Base-by-base conservation (phyloP, 2,888 invertebrate genomes). In the Thera britannica region DNA sequence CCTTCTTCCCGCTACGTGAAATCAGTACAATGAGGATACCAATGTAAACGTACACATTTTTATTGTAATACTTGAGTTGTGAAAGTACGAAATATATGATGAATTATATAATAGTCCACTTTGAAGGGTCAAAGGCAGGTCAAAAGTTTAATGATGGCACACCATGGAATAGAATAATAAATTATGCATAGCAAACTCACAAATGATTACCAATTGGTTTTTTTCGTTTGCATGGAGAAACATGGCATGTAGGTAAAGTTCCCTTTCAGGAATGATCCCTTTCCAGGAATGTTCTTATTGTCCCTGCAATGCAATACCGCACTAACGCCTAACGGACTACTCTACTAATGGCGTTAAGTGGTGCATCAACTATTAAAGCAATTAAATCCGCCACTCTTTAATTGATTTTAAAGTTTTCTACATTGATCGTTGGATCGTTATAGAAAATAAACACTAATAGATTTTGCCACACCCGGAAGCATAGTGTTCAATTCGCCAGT, bases 1-100 rank as follows among this genome's bases (percentile, higher is more conserved):
- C 61, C 75, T 70, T 77, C 75, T 74, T 75, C 48, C 64, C 75
- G 75, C 75, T 70, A 63, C 70, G 68, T 74, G 70, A 72, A 74
- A 68, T 73, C 68, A 54, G 41, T 52, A 70, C 65, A 64, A 71
- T 66, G 34, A 54, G 49, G 56, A 72, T 71, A 68, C 62, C 60
- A 67, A 62, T 44, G 41, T 58, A 44, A 66, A 66, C 49, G 41
- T 54, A 38, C 12, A 7, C 41, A 8, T 23, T 8, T 52, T 5
- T 8, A 52, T 41, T 8, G 9, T 9, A 41, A 41, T 41, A 41
- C 5, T 5, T 23, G 23, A 23, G 23, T 23, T 23, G 23, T 23
- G 23, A 23, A 23, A 23, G 23, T 23, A 23, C 23, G 23, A 23
- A 23, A 23, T 23, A 23, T 23, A 23, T 23, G 23, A 23, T 23